Evolutionary conservation across 2,888 invertebrate species (phyloP).

Genomic region (Lymantria dispar): DNA sequence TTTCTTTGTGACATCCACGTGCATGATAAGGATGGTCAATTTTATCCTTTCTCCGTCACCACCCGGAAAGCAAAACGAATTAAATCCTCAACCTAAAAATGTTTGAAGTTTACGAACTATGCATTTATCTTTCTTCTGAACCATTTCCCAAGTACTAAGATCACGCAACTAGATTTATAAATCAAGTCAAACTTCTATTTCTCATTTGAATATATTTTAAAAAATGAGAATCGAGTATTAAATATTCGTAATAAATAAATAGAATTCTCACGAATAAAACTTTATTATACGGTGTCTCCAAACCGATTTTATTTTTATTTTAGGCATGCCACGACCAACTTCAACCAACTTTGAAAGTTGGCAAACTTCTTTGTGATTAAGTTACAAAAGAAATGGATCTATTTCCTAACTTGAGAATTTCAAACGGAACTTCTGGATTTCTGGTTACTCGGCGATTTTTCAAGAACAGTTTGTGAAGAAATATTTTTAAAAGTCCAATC

Average conservation of each 20-base stretch:
- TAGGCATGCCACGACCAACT: constrained; percentile 42
- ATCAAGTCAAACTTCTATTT: too few species aligned
- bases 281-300: constrained; percentile 25
- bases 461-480: constrained; percentile 28
- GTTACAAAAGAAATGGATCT: constrained; percentile 50
- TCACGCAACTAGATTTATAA: too few species aligned
- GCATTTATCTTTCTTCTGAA: too few species aligned
- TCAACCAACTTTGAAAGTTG: constrained; percentile 41
- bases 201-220: neutral
- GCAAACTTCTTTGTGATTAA: constrained; percentile 46
- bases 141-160: too few species aligned
- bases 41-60: too few species aligned
- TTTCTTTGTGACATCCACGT: too few species aligned
- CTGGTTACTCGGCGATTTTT: constrained; percentile 28
- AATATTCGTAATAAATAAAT: too few species aligned
- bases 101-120: too few species aligned
- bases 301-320: constrained; percentile 47
- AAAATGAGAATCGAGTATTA: constrained; percentile 17
- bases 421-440: constrained; percentile 27
- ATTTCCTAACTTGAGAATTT: constrained; percentile 38
- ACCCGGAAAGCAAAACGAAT: too few species aligned
- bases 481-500: neutral
- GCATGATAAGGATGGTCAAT: too few species aligned
- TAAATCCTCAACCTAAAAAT: too few species aligned
- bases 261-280: constrained; percentile 20